Evolutionary conservation across 2,113 vertebrate genomes (phyloP).

Genomic region (Nibea coibor): DNA sequence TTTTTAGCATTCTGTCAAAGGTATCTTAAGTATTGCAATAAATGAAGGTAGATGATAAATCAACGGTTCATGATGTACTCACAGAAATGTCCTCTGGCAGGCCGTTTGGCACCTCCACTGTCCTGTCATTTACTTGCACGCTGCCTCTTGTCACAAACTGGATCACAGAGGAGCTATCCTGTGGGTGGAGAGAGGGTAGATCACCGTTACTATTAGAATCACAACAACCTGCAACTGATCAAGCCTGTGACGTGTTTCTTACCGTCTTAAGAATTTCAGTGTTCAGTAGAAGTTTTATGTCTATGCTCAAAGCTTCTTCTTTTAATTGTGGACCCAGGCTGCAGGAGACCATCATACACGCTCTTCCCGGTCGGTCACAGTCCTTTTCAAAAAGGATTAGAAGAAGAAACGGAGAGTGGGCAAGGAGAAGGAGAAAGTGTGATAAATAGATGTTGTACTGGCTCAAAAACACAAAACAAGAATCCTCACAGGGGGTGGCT

Average conservation of each 20-base stretch:
- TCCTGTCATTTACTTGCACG: slow-evolving; percentile 85
- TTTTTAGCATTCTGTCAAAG: background rate
- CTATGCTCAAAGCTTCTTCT: slow-evolving; percentile 90
- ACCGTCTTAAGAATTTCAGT: slow-evolving; percentile 97
- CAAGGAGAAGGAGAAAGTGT: background rate
- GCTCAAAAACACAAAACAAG: slow-evolving; percentile 24
- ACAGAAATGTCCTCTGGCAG: slow-evolving; percentile 91
- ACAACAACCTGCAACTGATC: background rate
- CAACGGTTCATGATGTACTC: slow-evolving; percentile 76
- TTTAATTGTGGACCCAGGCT: slow-evolving; percentile 89
- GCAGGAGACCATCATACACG: slow-evolving; percentile 91
- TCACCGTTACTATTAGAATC: background rate
- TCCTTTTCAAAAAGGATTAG: slow-evolving; percentile 82
- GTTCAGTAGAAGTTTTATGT: slow-evolving; percentile 92
- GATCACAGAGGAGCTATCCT: slow-evolving; percentile 97
- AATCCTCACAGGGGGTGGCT: slow-evolving; percentile 20
- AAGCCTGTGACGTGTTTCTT: background rate
- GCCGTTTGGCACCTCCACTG: slow-evolving; percentile 88
- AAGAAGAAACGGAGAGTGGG: background rate
- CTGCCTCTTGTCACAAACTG: slow-evolving; percentile 93
- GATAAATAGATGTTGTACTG: slow-evolving; percentile 60
- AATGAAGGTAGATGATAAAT: background rate
- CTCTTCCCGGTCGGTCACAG: slow-evolving; percentile 90
- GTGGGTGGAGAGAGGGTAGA: slow-evolving; percentile 15
- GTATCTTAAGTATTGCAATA: background rate